phyloP scores from a whole-genome alignment of 2,113 vertebrate species.

The Limanda limanda region DNA sequence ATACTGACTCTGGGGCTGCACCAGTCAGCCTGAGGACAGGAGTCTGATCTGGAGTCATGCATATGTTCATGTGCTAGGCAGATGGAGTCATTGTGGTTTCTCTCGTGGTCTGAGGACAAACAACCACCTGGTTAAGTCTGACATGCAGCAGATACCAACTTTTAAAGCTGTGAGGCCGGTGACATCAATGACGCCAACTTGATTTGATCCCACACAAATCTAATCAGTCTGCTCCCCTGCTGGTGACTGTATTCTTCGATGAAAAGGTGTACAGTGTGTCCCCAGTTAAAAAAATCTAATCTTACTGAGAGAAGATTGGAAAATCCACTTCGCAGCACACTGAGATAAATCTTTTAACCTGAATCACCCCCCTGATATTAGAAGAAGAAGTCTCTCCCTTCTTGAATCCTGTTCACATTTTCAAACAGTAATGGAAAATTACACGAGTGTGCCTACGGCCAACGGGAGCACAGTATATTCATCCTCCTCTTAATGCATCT shows the following conservation, averaged over 20 bases:
- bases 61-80: slow-evolving; percentile 37
- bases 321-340: background rate
- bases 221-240: slow-evolving; percentile 37
- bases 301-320: background rate
- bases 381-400: background rate
- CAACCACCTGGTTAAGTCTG: slow-evolving; percentile 52
- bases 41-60: slow-evolving; percentile 17
- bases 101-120: slow-evolving; percentile 31
- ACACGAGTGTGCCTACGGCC: too few relatives aligned
- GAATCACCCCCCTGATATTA: background rate
- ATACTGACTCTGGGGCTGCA: slow-evolving; percentile 2
- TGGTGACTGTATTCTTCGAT: background rate
- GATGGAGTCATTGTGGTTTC: background rate
- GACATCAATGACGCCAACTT: slow-evolving; percentile 25
- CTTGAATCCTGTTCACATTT: slow-evolving; percentile 8
- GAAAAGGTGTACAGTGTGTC: background rate
- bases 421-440: background rate
- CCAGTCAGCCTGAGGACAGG: slow-evolving; percentile 10
- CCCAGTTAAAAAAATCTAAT: background rate
- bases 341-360: background rate
- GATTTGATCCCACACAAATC: slow-evolving; percentile 30
- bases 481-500: background rate
- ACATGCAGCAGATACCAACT: slow-evolving; percentile 40
- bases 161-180: slow-evolving; percentile 38
- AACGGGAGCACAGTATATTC: too few relatives aligned